Base-by-base conservation (phyloP, 2,888 invertebrate species). In the Cerastis rubricosa region DNA sequence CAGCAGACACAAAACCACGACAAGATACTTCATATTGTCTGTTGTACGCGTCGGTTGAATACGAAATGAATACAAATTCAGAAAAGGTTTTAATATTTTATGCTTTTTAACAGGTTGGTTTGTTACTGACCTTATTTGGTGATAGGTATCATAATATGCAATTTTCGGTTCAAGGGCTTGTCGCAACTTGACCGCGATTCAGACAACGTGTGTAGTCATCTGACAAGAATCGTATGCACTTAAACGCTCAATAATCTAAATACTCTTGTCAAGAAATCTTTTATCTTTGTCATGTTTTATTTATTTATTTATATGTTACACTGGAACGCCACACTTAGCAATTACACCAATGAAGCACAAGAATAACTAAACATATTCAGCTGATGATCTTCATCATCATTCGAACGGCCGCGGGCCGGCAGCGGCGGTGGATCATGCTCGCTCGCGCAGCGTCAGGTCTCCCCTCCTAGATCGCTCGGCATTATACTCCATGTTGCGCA, bases 21-120 rank as follows among this genome's bases (percentile, higher is more conserved):
- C 29, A n/a, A 59, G 45, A 67, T 51, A 35, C 29, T 57, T 65
- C 72, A 76, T 79, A 19, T 17, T 63, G 40, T 71, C n/a, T 51
- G 9, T 71, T 45, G 45, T 57, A 65, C 54, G 9, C 22, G n/a
- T 29, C 17, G 12, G 11, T 2, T 69, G 25, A 49, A 49, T 49
- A 43, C 22, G 17, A 51, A 43, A 43, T 45, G 25, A 54, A 54
- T 35, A 7, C n/a, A 5, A 9, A 35, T n/a, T 47, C 35, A 19
- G 47, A n/a, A 35, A 35, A 2, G 29, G n/a, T 49, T 61, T 70
- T n/a, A n/a, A 47, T 59, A 49, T 51, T 64, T 25, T 51, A 54
- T 65, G 25, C 14, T 17, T 65, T 11, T 22, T 6, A 57, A 71
- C 65, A 9, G 40, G 71, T 71, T 71, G 25, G 4, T 71, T 12